Base-by-base conservation (phyloP, 2,888 invertebrate species). In the Cyaniris semiargus region DNA sequence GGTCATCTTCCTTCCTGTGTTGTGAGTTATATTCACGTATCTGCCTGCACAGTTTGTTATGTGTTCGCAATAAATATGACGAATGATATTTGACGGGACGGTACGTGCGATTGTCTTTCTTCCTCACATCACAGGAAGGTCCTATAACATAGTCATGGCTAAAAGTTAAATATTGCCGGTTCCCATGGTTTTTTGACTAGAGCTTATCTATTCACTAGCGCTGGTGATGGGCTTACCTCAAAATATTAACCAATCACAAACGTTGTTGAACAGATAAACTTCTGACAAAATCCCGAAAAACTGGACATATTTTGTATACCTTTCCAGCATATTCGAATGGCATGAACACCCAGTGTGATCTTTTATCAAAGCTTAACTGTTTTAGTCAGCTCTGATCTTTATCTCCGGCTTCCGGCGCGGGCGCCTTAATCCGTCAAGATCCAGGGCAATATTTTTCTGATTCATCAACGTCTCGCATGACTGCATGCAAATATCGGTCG, bases 371-470 rank as follows among this genome's bases (percentile, higher is more conserved):
- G 66, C 27, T 23, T 66, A 66, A 66, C 15, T 23, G 60, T 53
- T 21, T 58, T 58, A 66, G 27, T 66, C 13, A 66, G 27, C 31
- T 31, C 15, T 27, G 27, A 27, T 27, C 66, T 66, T 27, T 66
- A 66, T 66, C 66, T 27, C 27, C 23, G 0, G 60, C 60, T 66
- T 66, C 66, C 66, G 66, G 27, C 66, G 66, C 66, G 27, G 66
- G 27, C 66, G 66, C 27, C 27, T 15, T 66, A 66, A 66, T 66
- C 27, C 66, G 13, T 66, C 27, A 66, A 66, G 10, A 60, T 60
- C 21, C 10, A 23, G 60, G 60, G 13, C 58, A 60, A 23, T 23
- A 66, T 31, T 18, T 66, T 66, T 66, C 27, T 66, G 27, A 66
- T 27, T 66, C 27, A 27, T 27, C 13, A 60, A 60, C 23, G 21